Evolutionary conservation across 2,888 invertebrate genomes (phyloP).

Genomic region (Malacosoma neustria): DNA sequence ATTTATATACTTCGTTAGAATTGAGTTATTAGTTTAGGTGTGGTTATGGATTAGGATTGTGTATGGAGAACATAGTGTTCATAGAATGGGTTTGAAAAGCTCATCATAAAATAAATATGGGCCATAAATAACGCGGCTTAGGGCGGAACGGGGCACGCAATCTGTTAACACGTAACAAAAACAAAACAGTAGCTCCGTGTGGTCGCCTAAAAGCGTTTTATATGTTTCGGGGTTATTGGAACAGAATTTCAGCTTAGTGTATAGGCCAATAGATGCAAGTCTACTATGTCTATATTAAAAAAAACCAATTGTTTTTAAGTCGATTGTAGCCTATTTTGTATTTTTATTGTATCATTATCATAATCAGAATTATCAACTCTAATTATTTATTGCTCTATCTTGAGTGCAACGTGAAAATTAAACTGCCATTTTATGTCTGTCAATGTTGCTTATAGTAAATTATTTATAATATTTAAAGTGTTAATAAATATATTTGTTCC

Average conservation of each 20-base stretch:
- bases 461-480: too few species aligned
- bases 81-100: constrained; percentile 46
- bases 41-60: constrained; percentile 57
- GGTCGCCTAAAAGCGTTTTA: constrained; percentile 67
- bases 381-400: too few species aligned
- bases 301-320: too few species aligned
- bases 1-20: too few species aligned
- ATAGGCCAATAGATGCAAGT: not conserved
- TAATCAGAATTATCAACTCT: too few species aligned
- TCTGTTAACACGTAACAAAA: constrained; percentile 53
- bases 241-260: constrained; percentile 41
- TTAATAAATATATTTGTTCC: too few species aligned
- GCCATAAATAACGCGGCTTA: constrained; percentile 63
- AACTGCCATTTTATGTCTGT: too few species aligned
- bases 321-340: too few species aligned
- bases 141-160: constrained; percentile 58
- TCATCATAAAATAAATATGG: constrained; percentile 52
- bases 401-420: too few species aligned
- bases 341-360: too few species aligned
- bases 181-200: constrained; percentile 65
- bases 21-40: constrained; percentile 32
- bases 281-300: not conserved
- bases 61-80: constrained; percentile 43
- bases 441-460: too few species aligned
- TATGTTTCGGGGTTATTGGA: constrained; percentile 45